Conservation (phyloP, 2,888 invertebrate genomes). For the Apamea monoglypha region DNA sequence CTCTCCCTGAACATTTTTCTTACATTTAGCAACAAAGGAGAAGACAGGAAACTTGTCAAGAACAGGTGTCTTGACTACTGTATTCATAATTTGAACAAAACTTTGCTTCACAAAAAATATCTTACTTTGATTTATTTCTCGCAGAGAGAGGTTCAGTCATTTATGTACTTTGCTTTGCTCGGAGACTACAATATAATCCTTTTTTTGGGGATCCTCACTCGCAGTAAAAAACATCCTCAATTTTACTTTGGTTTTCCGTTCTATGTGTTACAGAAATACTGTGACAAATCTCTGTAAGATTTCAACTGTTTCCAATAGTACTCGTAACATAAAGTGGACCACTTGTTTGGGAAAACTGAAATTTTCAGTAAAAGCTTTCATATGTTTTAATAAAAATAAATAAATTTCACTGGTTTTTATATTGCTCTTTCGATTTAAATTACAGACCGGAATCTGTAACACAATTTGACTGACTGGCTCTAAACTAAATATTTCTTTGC, state of each 20-base stretch:
- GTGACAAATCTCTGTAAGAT: not conserved
- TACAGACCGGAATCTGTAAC: conserved; percentile 6
- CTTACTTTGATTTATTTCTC: conserved; percentile 60
- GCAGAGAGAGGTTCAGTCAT: conserved; percentile 24
- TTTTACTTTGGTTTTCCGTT: not conserved
- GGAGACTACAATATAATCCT: not conserved
- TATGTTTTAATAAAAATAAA: not conserved
- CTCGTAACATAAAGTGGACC: not conserved
- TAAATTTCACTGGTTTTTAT: not conserved
- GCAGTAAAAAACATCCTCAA: not conserved
- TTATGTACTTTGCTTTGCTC: conserved; percentile 19
- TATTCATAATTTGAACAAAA: conserved; percentile 65
- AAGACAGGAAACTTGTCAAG: conserved; percentile 63
- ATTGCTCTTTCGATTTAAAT: conserved; percentile 2
- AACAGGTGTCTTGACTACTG: conserved; percentile 61
- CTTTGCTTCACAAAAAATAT: conserved; percentile 57
- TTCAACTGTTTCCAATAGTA: not conserved
- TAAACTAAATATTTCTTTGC: conserved; percentile 19
- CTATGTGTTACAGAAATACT: not conserved
- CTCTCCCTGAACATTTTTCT: conserved; percentile 53
- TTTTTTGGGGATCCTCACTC: not conserved
- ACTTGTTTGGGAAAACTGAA: not conserved
- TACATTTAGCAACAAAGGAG: conserved; percentile 56
- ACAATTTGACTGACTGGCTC: not conserved
- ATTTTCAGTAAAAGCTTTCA: not conserved